Percentiles rank a stretch among this genome's conserved stretches.
Evolutionary conservation across 2,113 vertebrate species (phyloP).

Genomic region (Psephotus haematonotus): DNA sequence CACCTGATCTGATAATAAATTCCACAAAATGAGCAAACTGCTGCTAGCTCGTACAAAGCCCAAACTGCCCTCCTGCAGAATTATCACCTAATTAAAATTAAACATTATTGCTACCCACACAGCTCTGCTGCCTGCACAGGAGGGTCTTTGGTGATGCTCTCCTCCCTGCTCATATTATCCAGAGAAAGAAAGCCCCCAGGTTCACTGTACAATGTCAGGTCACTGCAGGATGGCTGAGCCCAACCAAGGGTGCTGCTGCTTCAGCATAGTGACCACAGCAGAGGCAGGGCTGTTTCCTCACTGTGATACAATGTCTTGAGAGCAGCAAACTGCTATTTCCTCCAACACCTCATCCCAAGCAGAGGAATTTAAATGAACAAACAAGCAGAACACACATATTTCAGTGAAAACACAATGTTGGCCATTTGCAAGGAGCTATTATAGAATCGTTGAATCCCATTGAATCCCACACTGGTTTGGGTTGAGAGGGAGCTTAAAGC

Average conservation of each 20-base stretch:
- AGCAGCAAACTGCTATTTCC: accelerated
- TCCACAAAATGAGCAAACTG: neutral
- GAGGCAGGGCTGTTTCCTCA: accelerated
- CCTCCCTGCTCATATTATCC: neutral
- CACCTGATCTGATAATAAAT: neutral
- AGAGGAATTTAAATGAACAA: neutral
- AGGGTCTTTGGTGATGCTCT: neutral
- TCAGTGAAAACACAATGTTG: neutral
- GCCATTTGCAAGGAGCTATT: neutral
- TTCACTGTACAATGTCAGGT: accelerated
- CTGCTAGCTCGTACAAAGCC: neutral
- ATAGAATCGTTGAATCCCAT: neutral
- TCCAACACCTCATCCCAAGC: neutral
- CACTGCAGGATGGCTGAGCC: neutral
- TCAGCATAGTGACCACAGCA: accelerated
- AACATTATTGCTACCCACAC: neutral
- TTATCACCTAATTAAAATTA: constrained; percentile 13
- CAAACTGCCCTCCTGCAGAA: neutral
- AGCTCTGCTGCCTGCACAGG: neutral
- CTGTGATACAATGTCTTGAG: accelerated
- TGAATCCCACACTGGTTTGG: neutral
- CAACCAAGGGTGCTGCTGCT: accelerated
- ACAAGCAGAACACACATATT: neutral
- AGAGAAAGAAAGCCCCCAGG: neutral
- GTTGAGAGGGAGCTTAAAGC: neutral